Evolutionary conservation across 2,113 vertebrate species (phyloP), one percentile per base, ranked within the genome.

Genomic region (Psittacus erithacus): DNA sequence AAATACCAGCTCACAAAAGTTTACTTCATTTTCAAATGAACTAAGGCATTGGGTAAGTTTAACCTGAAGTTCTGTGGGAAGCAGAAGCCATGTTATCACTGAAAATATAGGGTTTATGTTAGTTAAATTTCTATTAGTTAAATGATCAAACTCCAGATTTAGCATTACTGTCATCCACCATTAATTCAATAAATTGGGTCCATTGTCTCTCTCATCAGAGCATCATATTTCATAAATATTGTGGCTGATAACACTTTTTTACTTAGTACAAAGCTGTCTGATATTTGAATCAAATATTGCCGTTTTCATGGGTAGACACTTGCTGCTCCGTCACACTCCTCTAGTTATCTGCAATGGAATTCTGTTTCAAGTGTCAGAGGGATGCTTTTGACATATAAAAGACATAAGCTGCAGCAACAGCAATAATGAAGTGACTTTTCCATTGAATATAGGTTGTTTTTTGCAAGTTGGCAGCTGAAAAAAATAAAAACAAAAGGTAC

Each of bases 401-500:
- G 29, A 20, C 43, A 81, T 28, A 75, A 67, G 2, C 11, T 70
- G 4, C 25, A 68, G 19, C 12, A 65, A n/a, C 1, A 52, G 11
- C 16, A 41, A n/a, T 7, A 57, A 4, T n/a, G 39, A 92, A 53
- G 18, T 52, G 22, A 57, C 7, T 49, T 82, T 80, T 84, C 35
- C 5, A 10, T 31, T 60, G 5, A 1, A 11, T 59, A 33, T 29
- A 38, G 9, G 5, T 25, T 80, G 13, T 39, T 91, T 39, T 91
- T 63, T 79, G 6, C 17, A 73, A 87, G 33, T 62, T 23, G 23
- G 10, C 8, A 57, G 9, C 7, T 52, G 7, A 25, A 80, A 74
- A 50, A 31, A 29, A 7, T 1, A 2, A 55, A 9, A 1, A 39
- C 38, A 39, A 3, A 55, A 22, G 2, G 1, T 52, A 24, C 3